These are phyloP conservation scores for Salvelinus namaycush DNA, from an alignment of 2,113 vertebrate species.

Conservation along the genomic window DNA sequence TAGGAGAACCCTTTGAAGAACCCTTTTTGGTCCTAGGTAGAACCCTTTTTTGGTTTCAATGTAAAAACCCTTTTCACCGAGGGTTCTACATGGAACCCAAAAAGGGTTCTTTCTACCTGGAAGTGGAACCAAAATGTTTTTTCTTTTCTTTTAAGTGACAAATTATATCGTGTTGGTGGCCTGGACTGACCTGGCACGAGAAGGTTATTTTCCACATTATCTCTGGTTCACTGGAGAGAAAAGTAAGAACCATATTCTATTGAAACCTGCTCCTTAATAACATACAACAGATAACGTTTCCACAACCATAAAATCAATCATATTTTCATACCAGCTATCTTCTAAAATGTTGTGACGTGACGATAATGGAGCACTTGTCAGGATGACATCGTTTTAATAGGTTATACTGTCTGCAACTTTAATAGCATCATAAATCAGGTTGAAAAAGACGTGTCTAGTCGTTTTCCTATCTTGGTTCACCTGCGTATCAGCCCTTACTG, in stretches of 20 bases:
- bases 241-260: background rate
- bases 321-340: background rate
- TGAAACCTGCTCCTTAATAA: background rate
- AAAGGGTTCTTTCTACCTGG: no score
- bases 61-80: no score
- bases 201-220: background rate
- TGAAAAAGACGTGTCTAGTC: background rate
- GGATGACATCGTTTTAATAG: background rate
- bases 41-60: no score
- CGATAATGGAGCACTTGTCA: background rate
- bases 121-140: no score
- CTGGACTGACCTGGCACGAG: background rate
- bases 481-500: background rate
- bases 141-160: background rate
- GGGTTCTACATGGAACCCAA: no score
- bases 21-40: no score
- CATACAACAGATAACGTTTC: background rate
- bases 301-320: no score
- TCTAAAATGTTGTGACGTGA: background rate
- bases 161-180: slow-evolving; percentile 12
- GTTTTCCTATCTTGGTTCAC: background rate
- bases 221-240: background rate
- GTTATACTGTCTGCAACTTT: no score
- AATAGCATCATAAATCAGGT: background rate
- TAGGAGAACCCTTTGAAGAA: no score